Evolutionary conservation across 2,888 invertebrate species (phyloP), one percentile per base, ranked within the genome.

Genomic region (Drosophila cracens): DNA sequence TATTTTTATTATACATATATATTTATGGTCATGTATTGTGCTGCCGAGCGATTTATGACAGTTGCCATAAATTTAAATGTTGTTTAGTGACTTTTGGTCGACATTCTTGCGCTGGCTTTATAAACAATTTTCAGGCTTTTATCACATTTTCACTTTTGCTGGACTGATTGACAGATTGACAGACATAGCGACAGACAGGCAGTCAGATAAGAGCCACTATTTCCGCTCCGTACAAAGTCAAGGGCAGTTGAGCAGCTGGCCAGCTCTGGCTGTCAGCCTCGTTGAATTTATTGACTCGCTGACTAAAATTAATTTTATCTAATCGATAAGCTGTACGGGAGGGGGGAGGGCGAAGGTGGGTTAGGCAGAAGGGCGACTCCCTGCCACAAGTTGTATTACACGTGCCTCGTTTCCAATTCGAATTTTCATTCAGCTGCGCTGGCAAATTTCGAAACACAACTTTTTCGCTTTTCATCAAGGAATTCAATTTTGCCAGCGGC

Each of bases 281-380:
- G 40, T 11, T 38, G 13, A 64, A 66, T 73, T 58, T 59, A 66
- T 76, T 75, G 57, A 76, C 56, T 71, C 54, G 53, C 58, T 56
- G 87, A 80, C 84, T 90, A 89, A 90, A 87, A 84, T 87, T 87
- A 89, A 87, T 82, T 80, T 90, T 87, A 90, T 87, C 90, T 87
- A 89, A 87, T 87, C 87, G 90, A 89, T 87, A 75, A 64, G 67
- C 60, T n/a, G 11, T 7, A 18, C 2, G 67, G 61, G 70, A 4
- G 13, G 31, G 0, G 8, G n/a, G 11, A 2, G 11, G 13, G 43
- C 21, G 21, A 21, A 21, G 21, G 21, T 21, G 21, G 6, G 21
- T 3, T 21, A 18, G 18, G 2, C 31, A 10, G 2, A 31, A 4
- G 3, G 4, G 1, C 16, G 46, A 46, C 16, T 16, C 16, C 59